These are phyloP conservation scores for Chironomus tepperi DNA, from an alignment of 1,140 invertebrate genomes.

Conservation along the genomic window DNA sequence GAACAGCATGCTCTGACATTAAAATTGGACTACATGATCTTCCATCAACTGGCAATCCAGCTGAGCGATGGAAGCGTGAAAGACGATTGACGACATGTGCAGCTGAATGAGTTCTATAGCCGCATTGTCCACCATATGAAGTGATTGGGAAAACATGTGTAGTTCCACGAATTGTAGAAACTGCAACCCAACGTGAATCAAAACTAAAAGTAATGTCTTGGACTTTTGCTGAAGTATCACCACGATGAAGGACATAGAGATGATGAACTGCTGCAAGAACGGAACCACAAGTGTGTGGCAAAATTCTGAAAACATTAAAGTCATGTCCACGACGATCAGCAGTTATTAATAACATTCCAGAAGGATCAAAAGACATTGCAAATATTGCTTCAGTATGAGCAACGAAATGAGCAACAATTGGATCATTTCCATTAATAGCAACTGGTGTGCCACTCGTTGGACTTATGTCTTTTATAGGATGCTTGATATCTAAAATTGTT, in stretches of 20 bases:
- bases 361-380: constrained; percentile 84
- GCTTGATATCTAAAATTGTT: constrained; percentile 77
- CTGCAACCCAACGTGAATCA: constrained; percentile 91
- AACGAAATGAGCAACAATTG: constrained; percentile 86
- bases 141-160: constrained; percentile 96
- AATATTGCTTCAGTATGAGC: constrained; percentile 89
- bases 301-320: constrained; percentile 91
- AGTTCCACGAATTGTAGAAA: constrained; percentile 90
- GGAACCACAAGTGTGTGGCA: constrained; percentile 84
- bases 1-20: constrained; percentile 43
- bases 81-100: constrained; percentile 89
- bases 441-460: constrained; percentile 36
- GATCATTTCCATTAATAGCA: constrained; percentile 44
- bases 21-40: constrained; percentile 67
- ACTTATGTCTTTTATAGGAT: constrained; percentile 38
- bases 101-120: constrained; percentile 84
- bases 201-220: constrained; percentile 81
- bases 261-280: constrained; percentile 88
- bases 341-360: constrained; percentile 83
- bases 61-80: constrained; percentile 91
- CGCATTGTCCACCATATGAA: constrained; percentile 89
- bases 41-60: constrained; percentile 72
- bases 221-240: constrained; percentile 74
- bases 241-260: constrained; percentile 87
- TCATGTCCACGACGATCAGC: constrained; percentile 90